A percentile compares a stretch with the other conserved stretches of the same genome.
These are phyloP conservation scores for Chlamydotis undulata DNA, from an alignment of 2,113 vertebrate species.

Conservation along the genomic window DNA sequence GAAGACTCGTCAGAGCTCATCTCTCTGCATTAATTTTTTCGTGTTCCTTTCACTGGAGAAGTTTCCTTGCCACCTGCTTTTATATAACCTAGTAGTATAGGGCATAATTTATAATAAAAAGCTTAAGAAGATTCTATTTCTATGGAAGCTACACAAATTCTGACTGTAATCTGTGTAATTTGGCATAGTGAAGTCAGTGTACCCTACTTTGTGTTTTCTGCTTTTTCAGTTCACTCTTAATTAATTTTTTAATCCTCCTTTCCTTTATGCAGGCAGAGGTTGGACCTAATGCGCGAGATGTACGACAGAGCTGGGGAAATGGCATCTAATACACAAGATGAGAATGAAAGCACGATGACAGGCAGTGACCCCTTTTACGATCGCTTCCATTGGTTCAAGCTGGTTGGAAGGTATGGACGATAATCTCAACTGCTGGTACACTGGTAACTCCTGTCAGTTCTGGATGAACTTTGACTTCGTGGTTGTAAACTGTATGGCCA, in stretches of 20 bases:
- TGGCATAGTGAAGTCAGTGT: accelerated
- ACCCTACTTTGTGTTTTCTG: neutral
- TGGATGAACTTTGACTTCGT: neutral
- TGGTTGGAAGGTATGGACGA: conserved; percentile 90
- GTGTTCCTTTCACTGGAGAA: neutral
- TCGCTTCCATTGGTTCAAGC: conserved; percentile 98
- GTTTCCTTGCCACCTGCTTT: neutral
- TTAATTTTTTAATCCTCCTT: neutral
- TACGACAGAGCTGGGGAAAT: conserved; percentile 96
- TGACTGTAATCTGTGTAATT: neutral
- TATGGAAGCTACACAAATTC: neutral
- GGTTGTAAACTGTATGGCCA: neutral
- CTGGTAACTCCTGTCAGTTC: neutral
- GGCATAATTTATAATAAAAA: neutral
- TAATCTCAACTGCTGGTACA: neutral
- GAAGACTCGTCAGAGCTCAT: neutral
- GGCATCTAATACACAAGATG: conserved; percentile 85
- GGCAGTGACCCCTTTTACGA: conserved; percentile 98
- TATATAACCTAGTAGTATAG: neutral
- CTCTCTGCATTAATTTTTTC: neutral
- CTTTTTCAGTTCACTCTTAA: accelerated
- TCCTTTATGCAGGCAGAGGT: conserved; percentile 81
- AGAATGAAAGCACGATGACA: conserved; percentile 83
- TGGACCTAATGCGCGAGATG: conserved; percentile 98
- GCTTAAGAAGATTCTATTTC: neutral